phyloP scores from a whole-genome alignment of 2,888 invertebrate species.

The Trimorus sp. region DNA sequence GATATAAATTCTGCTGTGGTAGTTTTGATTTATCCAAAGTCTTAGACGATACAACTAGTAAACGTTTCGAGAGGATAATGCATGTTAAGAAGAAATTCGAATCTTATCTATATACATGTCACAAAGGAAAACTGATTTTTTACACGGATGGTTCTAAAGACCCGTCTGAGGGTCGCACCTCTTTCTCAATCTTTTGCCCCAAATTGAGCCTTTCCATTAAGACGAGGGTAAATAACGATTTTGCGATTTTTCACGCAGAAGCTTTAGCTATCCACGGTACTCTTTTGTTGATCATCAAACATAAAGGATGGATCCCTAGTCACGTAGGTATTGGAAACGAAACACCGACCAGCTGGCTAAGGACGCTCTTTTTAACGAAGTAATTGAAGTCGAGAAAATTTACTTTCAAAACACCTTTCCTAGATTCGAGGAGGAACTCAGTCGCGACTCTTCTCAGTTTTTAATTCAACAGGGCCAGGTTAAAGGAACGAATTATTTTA shows the following conservation, averaged over 20 bases:
- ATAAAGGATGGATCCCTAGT: not conserved
- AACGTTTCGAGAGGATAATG: not conserved
- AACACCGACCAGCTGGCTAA: not conserved
- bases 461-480: not conserved
- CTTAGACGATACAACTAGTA: not conserved
- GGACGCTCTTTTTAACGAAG: not conserved
- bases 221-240: not conserved
- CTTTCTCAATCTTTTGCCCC: not conserved
- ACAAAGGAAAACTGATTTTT: not conserved
- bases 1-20: too few relatives aligned
- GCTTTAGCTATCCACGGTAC: not conserved
- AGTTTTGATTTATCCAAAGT: too few relatives aligned
- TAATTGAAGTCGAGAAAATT: not conserved
- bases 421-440: not conserved
- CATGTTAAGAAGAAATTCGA: not conserved
- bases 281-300: not conserved
- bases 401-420: not conserved
- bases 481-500: slow-evolving; percentile 2
- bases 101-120: not conserved
- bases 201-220: not conserved
- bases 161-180: not conserved
- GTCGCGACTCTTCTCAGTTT: not conserved
- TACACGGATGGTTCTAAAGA: not conserved
- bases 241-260: not conserved
- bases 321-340: not conserved